These are phyloP conservation scores for Cyaniris semiargus DNA, from an alignment of 2,888 invertebrate species.

Conservation along the genomic window DNA sequence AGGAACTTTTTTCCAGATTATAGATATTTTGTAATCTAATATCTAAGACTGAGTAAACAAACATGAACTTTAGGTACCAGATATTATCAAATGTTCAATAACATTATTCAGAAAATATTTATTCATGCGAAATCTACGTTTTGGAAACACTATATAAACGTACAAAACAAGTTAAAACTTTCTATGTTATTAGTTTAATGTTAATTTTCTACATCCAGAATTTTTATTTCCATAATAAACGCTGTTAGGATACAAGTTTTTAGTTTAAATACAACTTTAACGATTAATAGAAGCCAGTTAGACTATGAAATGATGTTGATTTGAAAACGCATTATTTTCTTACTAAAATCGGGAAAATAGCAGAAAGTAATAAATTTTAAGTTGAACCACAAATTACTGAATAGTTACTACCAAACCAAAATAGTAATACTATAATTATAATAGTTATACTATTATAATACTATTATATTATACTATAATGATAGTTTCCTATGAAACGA, in stretches of 20 bases:
- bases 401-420: no score
- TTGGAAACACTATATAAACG: not conserved
- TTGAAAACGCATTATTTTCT: not conserved
- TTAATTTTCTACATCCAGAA: not conserved
- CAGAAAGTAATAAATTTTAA: no score
- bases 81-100: not conserved
- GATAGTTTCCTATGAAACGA: no score
- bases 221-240: not conserved
- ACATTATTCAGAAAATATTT: not conserved
- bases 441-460: no score
- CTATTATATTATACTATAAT: no score
- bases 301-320: not conserved
- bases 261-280: not conserved
- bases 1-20: not conserved
- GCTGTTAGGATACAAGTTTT: not conserved
- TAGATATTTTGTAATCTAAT: not conserved
- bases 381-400: no score
- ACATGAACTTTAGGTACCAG: not conserved
- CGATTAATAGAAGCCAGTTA: not conserved
- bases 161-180: slow-evolving; percentile 4
- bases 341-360: not conserved
- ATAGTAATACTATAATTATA: no score
- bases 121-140: not conserved
- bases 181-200: slow-evolving; percentile 9
- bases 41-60: not conserved